Base-by-base conservation (phyloP, 2,888 invertebrate species). In the Neria commutata region DNA sequence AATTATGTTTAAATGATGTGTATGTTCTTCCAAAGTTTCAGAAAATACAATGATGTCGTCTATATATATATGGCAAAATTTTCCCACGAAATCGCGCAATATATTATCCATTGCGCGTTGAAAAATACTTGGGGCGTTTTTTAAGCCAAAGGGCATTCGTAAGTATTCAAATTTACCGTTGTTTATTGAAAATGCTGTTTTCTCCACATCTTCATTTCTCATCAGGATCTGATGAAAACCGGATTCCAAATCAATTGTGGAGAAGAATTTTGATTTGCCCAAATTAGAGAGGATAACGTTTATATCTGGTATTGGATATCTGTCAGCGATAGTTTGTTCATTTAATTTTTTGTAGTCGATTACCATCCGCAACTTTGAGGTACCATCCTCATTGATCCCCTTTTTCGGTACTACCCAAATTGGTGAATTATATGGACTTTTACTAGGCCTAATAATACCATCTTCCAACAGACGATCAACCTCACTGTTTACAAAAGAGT, bases 271-370 rank as follows among this genome's bases (percentile, higher is more conserved):
- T 23, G 59, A 25, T 19, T 34, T 49, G 33, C 61, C 55, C 16
- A 64, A 45, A 40, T 62, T 60, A 0, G 55, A 62, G 2, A 62
- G 34, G 19, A 62, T 62, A 37, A 56, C 59, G 17, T 56, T 55
- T n/a, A n/a, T n/a, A n/a, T n/a, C n/a, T n/a, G n/a, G n/a, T n/a
- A n/a, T n/a, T n/a, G n/a, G n/a, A n/a, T 60, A 64, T 37, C 48
- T 58, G 19, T 56, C 56, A 0, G 58, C 26, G 17, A 64, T 49
- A 2, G 64, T 64, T 19, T 54, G 23, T 17, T 64, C 56, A 47
- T 64, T 61, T 26, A 56, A 8, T 45, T 58, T 47, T 45, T 60
- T 59, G 17, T 60, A 62, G 37, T 62, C 61, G 10, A 59, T 54
- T n/a, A 58, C 56, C 54, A 60, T 58, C 14, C 58, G 42, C 47